phyloP scores from a whole-genome alignment of 1,140 invertebrate genomes.

The Pentalonia nigronervosa region DNA sequence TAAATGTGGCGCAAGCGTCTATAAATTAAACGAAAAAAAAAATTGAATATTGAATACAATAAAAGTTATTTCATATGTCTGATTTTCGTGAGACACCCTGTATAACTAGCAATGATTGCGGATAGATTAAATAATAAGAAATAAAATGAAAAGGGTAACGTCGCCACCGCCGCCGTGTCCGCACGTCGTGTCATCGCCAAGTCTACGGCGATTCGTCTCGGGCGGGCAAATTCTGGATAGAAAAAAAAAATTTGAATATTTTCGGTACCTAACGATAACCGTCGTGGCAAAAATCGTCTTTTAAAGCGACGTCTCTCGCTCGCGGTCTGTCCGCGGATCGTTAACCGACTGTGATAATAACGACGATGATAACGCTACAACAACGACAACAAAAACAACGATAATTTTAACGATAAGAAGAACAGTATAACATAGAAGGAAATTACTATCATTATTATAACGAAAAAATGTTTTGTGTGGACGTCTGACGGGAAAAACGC shows the following conservation, averaged over 20 bases:
- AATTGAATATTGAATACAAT: too few species aligned
- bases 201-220: background rate
- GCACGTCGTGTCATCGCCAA: background rate
- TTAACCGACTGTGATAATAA: background rate
- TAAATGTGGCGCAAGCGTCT: too few species aligned
- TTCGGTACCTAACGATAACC: background rate
- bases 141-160: background rate
- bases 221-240: background rate
- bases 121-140: background rate
- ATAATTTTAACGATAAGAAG: background rate
- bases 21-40: too few species aligned
- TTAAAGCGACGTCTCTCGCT: background rate
- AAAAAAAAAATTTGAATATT: background rate
- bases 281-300: background rate
- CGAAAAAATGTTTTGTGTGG: background rate
- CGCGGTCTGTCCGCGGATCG: background rate
- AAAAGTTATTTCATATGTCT: too few species aligned
- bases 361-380: background rate
- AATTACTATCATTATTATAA: background rate
- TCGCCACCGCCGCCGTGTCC: too few species aligned
- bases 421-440: background rate
- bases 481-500: background rate
- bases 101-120: too few species aligned
- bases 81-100: too few species aligned
- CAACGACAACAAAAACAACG: background rate